A percentile compares a stretch with the other conserved stretches of the same genome.
Conservation (phyloP, 2,888 invertebrate species). For the Alviniconcha strummeri region DNA sequence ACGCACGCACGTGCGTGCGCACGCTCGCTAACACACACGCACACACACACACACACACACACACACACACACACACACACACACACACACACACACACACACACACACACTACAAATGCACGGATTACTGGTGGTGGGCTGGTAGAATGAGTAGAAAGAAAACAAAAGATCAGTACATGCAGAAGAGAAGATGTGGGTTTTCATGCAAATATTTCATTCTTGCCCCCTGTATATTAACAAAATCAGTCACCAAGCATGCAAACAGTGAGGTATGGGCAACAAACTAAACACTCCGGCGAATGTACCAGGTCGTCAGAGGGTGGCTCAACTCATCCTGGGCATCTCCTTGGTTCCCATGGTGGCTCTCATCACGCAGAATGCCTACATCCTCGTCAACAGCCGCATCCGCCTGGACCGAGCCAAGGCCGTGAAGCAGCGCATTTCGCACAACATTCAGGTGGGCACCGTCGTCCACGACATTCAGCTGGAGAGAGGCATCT, state of each 20-base stretch:
- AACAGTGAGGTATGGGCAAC: too few relatives aligned
- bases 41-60: constrained; percentile 11
- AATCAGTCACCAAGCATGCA: too few relatives aligned
- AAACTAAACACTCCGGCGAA: too few relatives aligned
- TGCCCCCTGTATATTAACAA: too few relatives aligned
- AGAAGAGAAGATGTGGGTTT: too few relatives aligned
- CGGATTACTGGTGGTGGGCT: too few relatives aligned
- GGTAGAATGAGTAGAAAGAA: too few relatives aligned
- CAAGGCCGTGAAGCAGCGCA: constrained; percentile 35
- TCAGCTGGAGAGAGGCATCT: constrained; percentile 54
- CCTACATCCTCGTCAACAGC: constrained; percentile 34
- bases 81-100: neutral
- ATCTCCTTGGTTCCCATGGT: constrained; percentile 38
- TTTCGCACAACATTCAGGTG: constrained; percentile 48
- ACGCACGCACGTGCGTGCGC: neutral
- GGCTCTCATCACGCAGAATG: constrained; percentile 39
- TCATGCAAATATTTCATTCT: too few relatives aligned
- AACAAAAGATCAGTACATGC: too few relatives aligned
- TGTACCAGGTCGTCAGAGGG: constrained; percentile 38
- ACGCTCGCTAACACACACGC: neutral
- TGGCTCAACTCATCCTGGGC: constrained; percentile 39
- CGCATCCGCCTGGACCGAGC: constrained; percentile 31
- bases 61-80: constrained; percentile 5
- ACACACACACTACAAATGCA: neutral
- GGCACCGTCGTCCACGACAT: constrained; percentile 46